A percentile compares a stretch with the other conserved stretches of the same genome.
Conservation (phyloP, 2,797 vertebrate species). For the Lemur catta region DNA sequence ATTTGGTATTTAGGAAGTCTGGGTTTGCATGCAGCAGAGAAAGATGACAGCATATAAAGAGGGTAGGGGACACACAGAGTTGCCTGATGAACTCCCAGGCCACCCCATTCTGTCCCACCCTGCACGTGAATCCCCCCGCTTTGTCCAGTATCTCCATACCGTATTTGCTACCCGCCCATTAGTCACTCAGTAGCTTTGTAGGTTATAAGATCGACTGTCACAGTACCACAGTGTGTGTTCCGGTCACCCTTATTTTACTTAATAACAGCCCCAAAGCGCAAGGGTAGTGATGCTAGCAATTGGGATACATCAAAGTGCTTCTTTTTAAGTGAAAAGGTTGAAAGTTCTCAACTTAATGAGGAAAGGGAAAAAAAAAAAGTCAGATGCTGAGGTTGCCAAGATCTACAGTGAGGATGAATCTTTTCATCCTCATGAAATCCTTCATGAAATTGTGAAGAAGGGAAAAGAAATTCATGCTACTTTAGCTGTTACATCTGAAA, state of each 20-base stretch:
- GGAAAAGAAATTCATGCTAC: neutral
- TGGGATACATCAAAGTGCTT: neutral
- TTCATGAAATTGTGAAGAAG: neutral
- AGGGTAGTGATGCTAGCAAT: neutral
- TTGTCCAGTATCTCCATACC: neutral
- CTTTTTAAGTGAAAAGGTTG: neutral
- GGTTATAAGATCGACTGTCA: neutral
- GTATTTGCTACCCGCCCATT: neutral
- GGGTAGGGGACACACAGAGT: neutral
- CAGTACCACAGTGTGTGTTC: neutral
- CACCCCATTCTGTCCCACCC: neutral
- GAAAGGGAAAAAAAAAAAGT: neutral
- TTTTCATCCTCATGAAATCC: too few species aligned
- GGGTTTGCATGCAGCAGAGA: neutral
- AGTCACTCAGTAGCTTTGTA: neutral
- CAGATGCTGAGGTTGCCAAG: neutral
- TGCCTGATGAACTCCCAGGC: neutral
- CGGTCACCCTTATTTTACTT: neutral
- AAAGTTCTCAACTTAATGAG: neutral
- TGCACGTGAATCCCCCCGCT: neutral
- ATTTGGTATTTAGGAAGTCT: slow-evolving; percentile 6
- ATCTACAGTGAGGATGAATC: neutral
- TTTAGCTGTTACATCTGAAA: neutral
- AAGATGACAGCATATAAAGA: neutral
- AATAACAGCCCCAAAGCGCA: neutral